phyloP scores from a whole-genome alignment of 1,140 invertebrate species.

The Drosophila prosaltans region DNA sequence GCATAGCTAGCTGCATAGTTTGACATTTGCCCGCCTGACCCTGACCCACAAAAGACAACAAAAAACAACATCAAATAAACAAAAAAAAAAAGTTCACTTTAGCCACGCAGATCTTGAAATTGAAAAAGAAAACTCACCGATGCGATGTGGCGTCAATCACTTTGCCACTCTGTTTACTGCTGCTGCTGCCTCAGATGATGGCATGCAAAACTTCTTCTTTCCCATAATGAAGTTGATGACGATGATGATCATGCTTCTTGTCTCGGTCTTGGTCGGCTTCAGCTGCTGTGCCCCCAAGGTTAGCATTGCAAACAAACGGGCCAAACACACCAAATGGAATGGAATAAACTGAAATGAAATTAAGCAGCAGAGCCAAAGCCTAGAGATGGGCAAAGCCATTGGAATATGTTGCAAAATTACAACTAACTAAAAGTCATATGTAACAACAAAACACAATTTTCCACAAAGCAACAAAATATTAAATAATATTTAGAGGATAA shows the following conservation, averaged over 20 bases:
- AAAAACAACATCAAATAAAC: slow-evolving; percentile 37
- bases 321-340: slow-evolving; percentile 58
- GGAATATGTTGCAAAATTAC: slow-evolving; percentile 18
- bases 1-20: slow-evolving; percentile 41
- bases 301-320: slow-evolving; percentile 73
- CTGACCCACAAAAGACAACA: slow-evolving; percentile 69
- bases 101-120: slow-evolving; percentile 42
- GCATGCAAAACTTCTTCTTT: slow-evolving; percentile 57
- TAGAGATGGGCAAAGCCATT: slow-evolving; percentile 48
- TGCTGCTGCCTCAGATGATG: slow-evolving; percentile 27
- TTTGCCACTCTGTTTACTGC: slow-evolving; percentile 56
- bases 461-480: too few species aligned
- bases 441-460: too few species aligned
- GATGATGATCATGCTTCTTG: slow-evolving; percentile 36
- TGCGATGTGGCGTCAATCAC: slow-evolving; percentile 60
- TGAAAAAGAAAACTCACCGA: slow-evolving; percentile 52
- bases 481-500: too few species aligned
- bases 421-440: too few species aligned
- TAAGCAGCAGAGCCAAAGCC: slow-evolving; percentile 17
- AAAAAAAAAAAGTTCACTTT: slow-evolving; percentile 40
- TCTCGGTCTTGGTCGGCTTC: slow-evolving; percentile 53
- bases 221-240: neutral
- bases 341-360: slow-evolving; percentile 67
- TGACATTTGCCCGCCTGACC: slow-evolving; percentile 75
- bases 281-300: slow-evolving; percentile 74